These are phyloP conservation scores for Paramuricea clavata DNA, from an alignment of 92 coral and sea anemone species.

Conservation along the genomic window DNA sequence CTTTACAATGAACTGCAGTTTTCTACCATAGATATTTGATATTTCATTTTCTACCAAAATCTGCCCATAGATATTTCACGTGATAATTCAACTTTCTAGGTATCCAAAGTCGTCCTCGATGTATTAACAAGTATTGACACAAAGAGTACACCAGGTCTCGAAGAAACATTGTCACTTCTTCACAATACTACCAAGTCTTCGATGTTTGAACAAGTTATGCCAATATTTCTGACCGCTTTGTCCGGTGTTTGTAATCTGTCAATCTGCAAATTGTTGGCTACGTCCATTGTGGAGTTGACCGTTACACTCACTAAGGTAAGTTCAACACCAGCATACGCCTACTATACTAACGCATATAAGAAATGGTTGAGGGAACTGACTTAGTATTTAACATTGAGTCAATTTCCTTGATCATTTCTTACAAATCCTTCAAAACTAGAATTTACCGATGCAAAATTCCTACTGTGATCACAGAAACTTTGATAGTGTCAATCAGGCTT, in stretches of 20 bases:
- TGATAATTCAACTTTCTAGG: slow-evolving; percentile 42
- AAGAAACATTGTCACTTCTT: slow-evolving; percentile 68
- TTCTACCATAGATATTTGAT: too few relatives aligned
- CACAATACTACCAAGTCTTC: slow-evolving; percentile 82
- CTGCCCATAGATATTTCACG: not conserved
- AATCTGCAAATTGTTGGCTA: slow-evolving; percentile 71
- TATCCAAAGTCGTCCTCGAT: slow-evolving; percentile 76
- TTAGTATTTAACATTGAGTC: too few relatives aligned
- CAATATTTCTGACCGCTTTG: slow-evolving; percentile 79
- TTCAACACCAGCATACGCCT: too few relatives aligned
- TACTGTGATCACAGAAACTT: too few relatives aligned
- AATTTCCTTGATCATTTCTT: too few relatives aligned
- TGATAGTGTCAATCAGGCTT: too few relatives aligned
- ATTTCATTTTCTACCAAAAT: too few relatives aligned
- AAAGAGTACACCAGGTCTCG: slow-evolving; percentile 45
- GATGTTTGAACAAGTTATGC: slow-evolving; percentile 79
- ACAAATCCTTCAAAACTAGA: too few relatives aligned
- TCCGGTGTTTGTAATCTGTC: slow-evolving; percentile 78
- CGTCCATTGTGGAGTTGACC: slow-evolving; percentile 73
- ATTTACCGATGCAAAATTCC: too few relatives aligned
- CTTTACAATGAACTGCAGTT: not conserved
- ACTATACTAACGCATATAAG: too few relatives aligned
- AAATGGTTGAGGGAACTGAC: too few relatives aligned
- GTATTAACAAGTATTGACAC: slow-evolving; percentile 72
- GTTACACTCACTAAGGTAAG: slow-evolving; percentile 85